phyloP scores from a whole-genome alignment of 2,797 vertebrate genomes.

The Thripadectes ignobilis region DNA sequence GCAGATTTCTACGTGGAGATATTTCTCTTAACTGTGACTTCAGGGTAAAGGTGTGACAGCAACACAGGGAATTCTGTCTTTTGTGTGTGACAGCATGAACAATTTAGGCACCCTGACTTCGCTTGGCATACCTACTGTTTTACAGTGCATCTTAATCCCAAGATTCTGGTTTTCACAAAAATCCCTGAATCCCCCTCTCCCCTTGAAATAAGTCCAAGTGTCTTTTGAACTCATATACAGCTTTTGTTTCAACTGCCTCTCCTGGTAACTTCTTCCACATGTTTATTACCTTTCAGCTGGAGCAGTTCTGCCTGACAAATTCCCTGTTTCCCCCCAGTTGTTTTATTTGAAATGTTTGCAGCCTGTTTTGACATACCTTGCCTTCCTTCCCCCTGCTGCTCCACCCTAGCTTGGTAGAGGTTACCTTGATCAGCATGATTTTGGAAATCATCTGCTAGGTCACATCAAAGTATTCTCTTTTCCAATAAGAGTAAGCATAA shows the following conservation, averaged over 20 bases:
- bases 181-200: not conserved
- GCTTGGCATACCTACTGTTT: not conserved
- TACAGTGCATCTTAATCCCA: not conserved
- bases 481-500: not conserved
- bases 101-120: not conserved
- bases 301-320: not conserved
- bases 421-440: not conserved
- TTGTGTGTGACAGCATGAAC: not conserved
- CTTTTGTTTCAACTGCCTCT: constrained; percentile 28
- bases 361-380: not conserved
- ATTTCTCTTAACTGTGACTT: not conserved
- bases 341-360: not conserved
- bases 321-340: not conserved
- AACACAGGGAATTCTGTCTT: not conserved
- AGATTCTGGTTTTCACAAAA: constrained; percentile 6
- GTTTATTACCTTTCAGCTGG: constrained; percentile 19
- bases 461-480: constrained; percentile 30
- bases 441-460: not conserved
- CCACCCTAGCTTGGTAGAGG: not conserved
- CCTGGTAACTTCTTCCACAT: constrained; percentile 29
- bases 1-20: not conserved
- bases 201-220: constrained; percentile 3
- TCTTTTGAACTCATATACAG: not conserved
- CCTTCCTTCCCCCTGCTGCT: not conserved
- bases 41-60: not conserved